Conservation (phyloP, 1,140 invertebrate genomes). For the Andrena cerasifolii region DNA sequence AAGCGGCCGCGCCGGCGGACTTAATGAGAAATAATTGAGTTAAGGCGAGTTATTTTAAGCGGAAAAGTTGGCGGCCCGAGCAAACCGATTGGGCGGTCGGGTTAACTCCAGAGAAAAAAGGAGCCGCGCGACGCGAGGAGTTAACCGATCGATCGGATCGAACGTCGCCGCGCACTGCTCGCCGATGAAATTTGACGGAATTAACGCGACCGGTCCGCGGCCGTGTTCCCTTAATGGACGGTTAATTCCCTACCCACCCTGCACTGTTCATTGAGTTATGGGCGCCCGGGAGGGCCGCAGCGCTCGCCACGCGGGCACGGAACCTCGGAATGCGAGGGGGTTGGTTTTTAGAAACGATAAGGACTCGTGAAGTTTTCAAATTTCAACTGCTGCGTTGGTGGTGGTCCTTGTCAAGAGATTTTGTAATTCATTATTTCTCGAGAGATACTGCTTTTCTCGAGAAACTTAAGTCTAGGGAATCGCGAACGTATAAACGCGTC, state of each 20-base stretch:
- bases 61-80: conserved; percentile 60
- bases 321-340: no score
- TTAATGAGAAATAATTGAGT: conserved; percentile 70
- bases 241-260: background rate
- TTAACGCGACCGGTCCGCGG: background rate
- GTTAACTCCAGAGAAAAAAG: background rate
- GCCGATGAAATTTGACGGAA: conserved; percentile 25
- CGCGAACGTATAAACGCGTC: no score
- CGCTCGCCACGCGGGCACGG: no score
- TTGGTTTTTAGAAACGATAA: no score
- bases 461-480: no score
- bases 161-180: background rate
- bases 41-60: conserved; percentile 68
- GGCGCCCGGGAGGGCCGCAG: background rate
- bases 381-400: no score
- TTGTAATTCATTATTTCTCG: no score
- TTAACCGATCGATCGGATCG: background rate
- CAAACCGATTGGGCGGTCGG: conserved; percentile 8
- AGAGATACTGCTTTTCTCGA: no score
- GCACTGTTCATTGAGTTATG: conserved; percentile 14
- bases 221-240: conserved; percentile 6
- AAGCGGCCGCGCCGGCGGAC: conserved; percentile 49
- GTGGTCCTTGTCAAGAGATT: no score
- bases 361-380: no score
- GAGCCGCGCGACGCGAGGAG: background rate